phyloP scores from a whole-genome alignment of 2,888 invertebrate genomes.

The Thera obeliscata region DNA sequence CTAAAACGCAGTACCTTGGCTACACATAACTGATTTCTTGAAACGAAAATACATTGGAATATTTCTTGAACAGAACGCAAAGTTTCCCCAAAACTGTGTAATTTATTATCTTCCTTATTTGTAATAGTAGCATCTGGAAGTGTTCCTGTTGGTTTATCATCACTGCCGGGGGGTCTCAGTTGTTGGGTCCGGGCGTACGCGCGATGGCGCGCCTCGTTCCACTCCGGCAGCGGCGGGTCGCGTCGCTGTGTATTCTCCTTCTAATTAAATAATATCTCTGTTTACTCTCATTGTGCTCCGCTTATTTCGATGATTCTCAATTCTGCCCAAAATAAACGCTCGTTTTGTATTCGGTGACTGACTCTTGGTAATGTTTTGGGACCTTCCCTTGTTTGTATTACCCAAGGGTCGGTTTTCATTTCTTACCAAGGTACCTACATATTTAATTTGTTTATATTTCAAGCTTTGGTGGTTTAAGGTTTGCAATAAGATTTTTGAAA shows the following conservation, averaged over 20 bases:
- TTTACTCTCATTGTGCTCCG: slow-evolving; percentile 27
- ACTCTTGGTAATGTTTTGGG: slow-evolving; percentile 3
- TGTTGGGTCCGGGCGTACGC: background rate
- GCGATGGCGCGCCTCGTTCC: slow-evolving; percentile 8
- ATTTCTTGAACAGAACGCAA: background rate
- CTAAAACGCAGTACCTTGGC: no score
- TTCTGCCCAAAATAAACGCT: slow-evolving; percentile 26
- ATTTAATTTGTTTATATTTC: background rate
- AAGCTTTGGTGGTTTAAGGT: background rate
- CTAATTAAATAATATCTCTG: slow-evolving; percentile 38
- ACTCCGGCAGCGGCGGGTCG: background rate
- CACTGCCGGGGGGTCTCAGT: background rate
- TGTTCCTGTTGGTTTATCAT: slow-evolving; percentile 2
- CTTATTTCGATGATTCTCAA: slow-evolving; percentile 27
- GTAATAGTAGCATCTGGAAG: slow-evolving; percentile 6
- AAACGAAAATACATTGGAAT: no score
- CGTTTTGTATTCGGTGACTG: slow-evolving; percentile 19
- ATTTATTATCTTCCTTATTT: slow-evolving; percentile 2
- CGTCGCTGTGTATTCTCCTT: slow-evolving; percentile 16
- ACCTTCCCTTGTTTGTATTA: slow-evolving; percentile 9
- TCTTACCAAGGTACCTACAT: background rate
- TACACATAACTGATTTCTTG: no score
- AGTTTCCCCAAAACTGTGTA: slow-evolving; percentile 1
- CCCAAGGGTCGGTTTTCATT: slow-evolving; percentile 1
- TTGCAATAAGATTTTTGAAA: background rate